Evolutionary conservation across 2,113 vertebrate genomes (phyloP), one percentile per base, ranked within the genome.

Genomic region (Oreochromis aureus): DNA sequence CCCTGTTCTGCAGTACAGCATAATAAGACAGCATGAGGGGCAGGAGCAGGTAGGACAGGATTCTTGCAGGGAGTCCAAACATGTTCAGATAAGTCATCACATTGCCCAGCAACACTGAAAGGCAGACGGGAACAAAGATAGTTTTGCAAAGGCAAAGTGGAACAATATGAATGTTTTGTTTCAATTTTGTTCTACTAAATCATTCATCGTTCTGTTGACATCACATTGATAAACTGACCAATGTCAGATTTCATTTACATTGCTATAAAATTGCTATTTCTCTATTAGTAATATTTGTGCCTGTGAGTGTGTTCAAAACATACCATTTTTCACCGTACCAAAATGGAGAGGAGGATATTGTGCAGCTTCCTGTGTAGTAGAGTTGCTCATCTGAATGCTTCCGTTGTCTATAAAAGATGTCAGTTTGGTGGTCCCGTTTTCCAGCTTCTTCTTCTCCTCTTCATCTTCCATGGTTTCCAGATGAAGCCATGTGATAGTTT

Each of bases 81-180:
- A 93, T 88, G 27, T 53, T 90, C 46, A 91, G 9, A 48, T 92
- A 89, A 19, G 81, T 53, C 53, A 90, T 4, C 34, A 87, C 3
- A 19, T 92, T 91, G 27, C 44, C 36, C 54, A 92, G 55, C 34
- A 94, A 56, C 44, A 83, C 96, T 96, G 85, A 69, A 94, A 94
- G 2, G 81, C 6, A 89, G 11, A 89, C 30, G 16, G 32, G 7
- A 9, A 44, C 2, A 32, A 36, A 51, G 3, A 16, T 6, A 4
- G 12, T 27, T 80, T 81, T 51, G 11, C 5, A 79, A 54, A 58
- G 5, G n/a, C 8, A 51, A 13, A 32, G 39, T 46, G 34, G 16
- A 32, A 76, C n/a, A 4, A 19, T 39, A 12, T 19, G 3, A 81
- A 41, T 34, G 19, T 80, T 73, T 39, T 22, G 11, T 51, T 55